Evolutionary conservation across 2,113 vertebrate genomes (phyloP), one percentile per base, ranked within the genome.

Genomic region (Oncorhynchus masou): DNA sequence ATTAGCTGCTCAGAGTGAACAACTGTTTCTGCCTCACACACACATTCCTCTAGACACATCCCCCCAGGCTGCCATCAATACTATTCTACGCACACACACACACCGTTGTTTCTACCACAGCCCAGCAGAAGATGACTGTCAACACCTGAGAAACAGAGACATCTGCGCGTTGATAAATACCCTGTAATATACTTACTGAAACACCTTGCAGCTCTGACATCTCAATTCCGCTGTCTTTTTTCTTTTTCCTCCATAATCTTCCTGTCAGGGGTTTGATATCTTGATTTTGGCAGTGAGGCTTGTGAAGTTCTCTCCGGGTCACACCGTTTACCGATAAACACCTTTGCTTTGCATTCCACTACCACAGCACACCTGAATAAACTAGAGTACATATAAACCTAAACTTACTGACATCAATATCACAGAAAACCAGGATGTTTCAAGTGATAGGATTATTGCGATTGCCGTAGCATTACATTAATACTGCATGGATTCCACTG

Each of bases 111-210:
- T 79, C 70, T 68, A 60, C 77, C 67, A 34, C 82, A 19, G 82
- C 75, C 81, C 71, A 19, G 76, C 73, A 19, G 76, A 83, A 72
- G 81, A 86, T 88, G 75, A 83, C 84, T 85, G 79, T 87, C 93
- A 91, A 90, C 89, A 22, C 80, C 81, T 91, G 86, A 90, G 87
- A 91, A 85, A 85, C 45, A 81, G 84, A 89, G 91, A 93, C 92
- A 94, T 92, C 92, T 95, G 91, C 91, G 89, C 86, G 86, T 88
- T 81, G 87, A 89, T 85, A 92, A 89, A 57, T 88, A 84, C 82
- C 85, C 84, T 87, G 81, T 92, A 93, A 89, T 94, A 89, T 45
- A 45, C 81, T 71, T 34, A 3, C 51, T 81, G 85, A 72, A 86
- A 79, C 78, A 90, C 85, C 85, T 86, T 83, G 83, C 39, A 45